phyloP scores from a whole-genome alignment of 2,797 vertebrate species.

The Falco biarmicus region DNA sequence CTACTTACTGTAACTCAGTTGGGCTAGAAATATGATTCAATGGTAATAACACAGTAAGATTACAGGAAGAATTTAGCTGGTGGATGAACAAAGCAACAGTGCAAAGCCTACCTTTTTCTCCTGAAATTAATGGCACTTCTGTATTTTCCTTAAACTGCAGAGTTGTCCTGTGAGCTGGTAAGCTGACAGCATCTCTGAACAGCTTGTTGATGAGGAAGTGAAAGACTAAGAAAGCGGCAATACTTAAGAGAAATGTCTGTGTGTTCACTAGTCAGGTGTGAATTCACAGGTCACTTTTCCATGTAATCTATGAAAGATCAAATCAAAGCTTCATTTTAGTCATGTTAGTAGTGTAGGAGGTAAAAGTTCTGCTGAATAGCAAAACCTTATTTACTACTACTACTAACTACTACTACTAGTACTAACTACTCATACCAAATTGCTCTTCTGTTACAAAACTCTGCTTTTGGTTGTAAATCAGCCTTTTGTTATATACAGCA shows the following conservation, averaged over 20 bases:
- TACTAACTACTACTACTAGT: background rate
- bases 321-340: background rate
- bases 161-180: background rate
- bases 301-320: background rate
- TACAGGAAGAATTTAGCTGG: background rate
- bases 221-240: background rate
- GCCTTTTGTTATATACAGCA: background rate
- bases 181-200: background rate
- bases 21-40: background rate
- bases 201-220: background rate
- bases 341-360: background rate
- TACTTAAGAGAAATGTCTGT: background rate
- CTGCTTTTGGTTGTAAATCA: background rate
- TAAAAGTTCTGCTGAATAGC: background rate
- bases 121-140: background rate
- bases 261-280: background rate
- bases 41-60: background rate
- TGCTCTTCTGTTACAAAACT: background rate
- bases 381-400: background rate
- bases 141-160: background rate
- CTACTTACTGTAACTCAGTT: background rate
- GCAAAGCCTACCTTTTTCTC: background rate
- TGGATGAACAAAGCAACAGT: background rate
- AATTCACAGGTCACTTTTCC: background rate
- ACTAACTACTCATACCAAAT: background rate